Percentiles rank a stretch among this genome's conserved stretches.
These are phyloP conservation scores for Barnardius zonarius DNA, from an alignment of 2,113 vertebrate genomes.

Conservation along the genomic window DNA sequence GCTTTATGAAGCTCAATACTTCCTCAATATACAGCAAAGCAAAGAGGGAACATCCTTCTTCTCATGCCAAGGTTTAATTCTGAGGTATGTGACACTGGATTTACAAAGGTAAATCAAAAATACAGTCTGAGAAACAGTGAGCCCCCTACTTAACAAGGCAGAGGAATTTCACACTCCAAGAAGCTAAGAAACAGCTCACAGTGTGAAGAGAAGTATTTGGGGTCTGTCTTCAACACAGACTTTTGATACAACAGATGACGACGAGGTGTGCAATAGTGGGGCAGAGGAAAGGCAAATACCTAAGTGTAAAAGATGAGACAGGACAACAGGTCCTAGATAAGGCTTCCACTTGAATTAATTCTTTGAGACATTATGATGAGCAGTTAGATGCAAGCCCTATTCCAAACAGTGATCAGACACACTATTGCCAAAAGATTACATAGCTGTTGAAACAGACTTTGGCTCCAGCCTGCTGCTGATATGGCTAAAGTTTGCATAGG, in stretches of 20 bases:
- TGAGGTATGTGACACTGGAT: not conserved
- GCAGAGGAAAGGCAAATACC: not conserved
- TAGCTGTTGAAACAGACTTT: not conserved
- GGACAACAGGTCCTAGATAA: not conserved
- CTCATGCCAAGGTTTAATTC: constrained; percentile 16
- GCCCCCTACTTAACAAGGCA: not conserved
- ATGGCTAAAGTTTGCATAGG: not conserved
- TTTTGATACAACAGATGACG: not conserved
- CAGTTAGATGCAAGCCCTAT: not conserved
- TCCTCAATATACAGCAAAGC: not conserved
- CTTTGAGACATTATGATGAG: not conserved
- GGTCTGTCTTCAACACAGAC: not conserved
- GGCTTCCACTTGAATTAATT: not conserved
- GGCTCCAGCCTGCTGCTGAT: not conserved
- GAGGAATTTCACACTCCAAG: not conserved
- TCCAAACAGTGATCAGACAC: not conserved
- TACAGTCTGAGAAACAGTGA: not conserved
- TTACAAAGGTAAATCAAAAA: constrained; percentile 15
- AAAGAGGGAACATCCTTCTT: not conserved
- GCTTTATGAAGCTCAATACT: not conserved
- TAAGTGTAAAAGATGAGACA: not conserved
- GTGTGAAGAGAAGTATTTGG: not conserved
- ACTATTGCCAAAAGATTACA: not conserved
- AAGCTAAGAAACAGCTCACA: not conserved
- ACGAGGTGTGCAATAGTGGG: not conserved